Base-by-base conservation (phyloP, 2,797 vertebrate species). In the Sebastes minor region DNA sequence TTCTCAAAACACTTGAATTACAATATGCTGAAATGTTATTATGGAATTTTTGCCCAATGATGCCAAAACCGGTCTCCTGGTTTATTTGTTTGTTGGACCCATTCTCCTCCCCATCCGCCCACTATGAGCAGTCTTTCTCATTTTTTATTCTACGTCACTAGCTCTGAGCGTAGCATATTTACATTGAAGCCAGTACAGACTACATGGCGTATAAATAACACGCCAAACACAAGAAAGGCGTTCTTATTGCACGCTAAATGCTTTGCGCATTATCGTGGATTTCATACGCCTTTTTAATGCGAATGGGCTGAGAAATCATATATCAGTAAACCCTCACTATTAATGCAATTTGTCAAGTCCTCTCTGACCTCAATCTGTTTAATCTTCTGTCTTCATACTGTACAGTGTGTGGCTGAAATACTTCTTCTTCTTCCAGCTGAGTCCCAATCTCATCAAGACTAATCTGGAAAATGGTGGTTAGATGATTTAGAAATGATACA, bases 401-500 rank as follows among this genome's bases (percentile, higher is more conserved):
- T 61, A 35, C 46, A 75, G n/a, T 5, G 30, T 60, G 12, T 55
- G 35, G 18, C 49, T 68, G 35, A 76, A 42, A 32, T 55, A 30
- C 38, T 22, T 65, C 12, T 18, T 46, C 42, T 68, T 60, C 46
- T 25, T 57, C 23, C 14, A 59, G 33, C n/a, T 69, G 12, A 73
- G 75, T 63, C 35, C n/a, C 6, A 14, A 74, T 33, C 63, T 80
- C 73, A 88, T 78, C 57, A 70, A 55, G 30, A 57, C 74, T 78
- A 55, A 89, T 84, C 68, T 90, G 78, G 70, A 88, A 91, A 88
- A 81, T 30, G 1, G 60, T 72, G 77, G 77, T 82, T 61, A 81
- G 71, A 79, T 74, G 35, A 84, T 87, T 73, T 67, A 77, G 20
- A 80, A 79, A 72, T 80, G 46, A 62, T 27, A 63, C 52, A 66